Evolutionary conservation across 2,797 vertebrate species (phyloP).

Genomic region (Alfaro cultratus): DNA sequence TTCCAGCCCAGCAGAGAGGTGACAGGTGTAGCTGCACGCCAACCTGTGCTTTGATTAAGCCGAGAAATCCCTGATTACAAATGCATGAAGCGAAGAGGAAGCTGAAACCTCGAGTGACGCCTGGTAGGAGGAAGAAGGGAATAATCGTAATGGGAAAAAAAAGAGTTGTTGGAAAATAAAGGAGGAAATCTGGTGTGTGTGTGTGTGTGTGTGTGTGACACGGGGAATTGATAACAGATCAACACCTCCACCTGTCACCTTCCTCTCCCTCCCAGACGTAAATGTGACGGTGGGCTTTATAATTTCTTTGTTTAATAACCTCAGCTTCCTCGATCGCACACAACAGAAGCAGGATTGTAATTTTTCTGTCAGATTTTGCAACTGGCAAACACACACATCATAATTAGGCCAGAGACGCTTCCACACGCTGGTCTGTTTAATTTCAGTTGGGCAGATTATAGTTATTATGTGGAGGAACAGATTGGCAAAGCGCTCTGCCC

Average conservation of each 20-base stretch:
- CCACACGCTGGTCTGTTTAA: slow-evolving; percentile 61
- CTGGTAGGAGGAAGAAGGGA: not conserved
- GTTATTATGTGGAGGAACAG: slow-evolving; percentile 71
- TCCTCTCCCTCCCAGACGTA: slow-evolving; percentile 51
- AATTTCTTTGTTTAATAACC: slow-evolving; percentile 61
- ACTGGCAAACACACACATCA: slow-evolving; percentile 14
- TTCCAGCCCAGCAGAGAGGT: slow-evolving; percentile 6
- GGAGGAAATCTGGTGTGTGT: slow-evolving; percentile 14
- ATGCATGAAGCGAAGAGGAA: slow-evolving; percentile 39
- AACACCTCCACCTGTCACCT: slow-evolving; percentile 21
- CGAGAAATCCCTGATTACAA: slow-evolving; percentile 67
- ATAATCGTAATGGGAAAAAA: slow-evolving; percentile 10
- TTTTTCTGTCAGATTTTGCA: slow-evolving; percentile 39
- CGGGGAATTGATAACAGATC: slow-evolving; percentile 62
- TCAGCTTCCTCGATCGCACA: slow-evolving; percentile 39
- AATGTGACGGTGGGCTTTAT: slow-evolving; percentile 56
- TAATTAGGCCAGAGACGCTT: slow-evolving; percentile 43
- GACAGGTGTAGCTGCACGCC: slow-evolving; percentile 21
- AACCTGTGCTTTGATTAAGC: slow-evolving; percentile 64
- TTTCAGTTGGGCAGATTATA: slow-evolving; percentile 67
- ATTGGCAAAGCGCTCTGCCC: slow-evolving; percentile 56
- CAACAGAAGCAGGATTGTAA: slow-evolving; percentile 45
- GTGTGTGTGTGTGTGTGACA: slow-evolving; percentile 33
- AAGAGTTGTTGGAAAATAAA: not conserved
- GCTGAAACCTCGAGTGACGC: slow-evolving; percentile 12